These are phyloP conservation scores for Melipona bicolor DNA, from an alignment of 2,888 invertebrate genomes.

Conservation along the genomic window DNA sequence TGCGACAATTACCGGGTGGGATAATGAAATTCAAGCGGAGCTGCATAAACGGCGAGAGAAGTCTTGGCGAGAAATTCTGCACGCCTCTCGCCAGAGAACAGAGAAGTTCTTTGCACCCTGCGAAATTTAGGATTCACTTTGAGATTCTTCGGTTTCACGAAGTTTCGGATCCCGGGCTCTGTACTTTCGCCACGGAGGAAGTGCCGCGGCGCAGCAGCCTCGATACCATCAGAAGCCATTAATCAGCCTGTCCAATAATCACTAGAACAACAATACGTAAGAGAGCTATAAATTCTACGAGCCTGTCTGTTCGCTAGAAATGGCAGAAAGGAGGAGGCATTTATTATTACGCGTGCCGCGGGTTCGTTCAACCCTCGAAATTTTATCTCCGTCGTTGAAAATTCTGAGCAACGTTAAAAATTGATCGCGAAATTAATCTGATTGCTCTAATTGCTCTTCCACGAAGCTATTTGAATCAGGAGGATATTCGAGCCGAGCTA, in stretches of 20 bases:
- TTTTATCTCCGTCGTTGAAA: background rate
- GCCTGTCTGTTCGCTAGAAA: background rate
- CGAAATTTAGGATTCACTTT: background rate
- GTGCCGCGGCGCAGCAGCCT: background rate
- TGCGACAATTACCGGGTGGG: conserved; percentile 17
- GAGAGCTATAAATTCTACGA: conserved; percentile 3
- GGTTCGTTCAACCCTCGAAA: background rate
- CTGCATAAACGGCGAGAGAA: background rate
- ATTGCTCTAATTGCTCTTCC: background rate
- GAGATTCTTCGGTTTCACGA: background rate
- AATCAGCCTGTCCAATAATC: conserved; percentile 28
- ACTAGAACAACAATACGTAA: conserved; percentile 23
- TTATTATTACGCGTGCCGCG: background rate
- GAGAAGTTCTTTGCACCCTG: background rate
- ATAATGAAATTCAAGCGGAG: conserved; percentile 28
- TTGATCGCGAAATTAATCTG: background rate
- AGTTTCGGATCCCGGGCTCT: background rate
- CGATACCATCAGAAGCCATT: conserved; percentile 25
- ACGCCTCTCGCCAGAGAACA: background rate
- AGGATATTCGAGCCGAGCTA: background rate
- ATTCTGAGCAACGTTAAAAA: background rate
- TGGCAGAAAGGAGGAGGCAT: background rate
- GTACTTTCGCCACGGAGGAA: background rate
- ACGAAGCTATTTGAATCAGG: too few species aligned
- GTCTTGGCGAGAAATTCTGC: background rate